Conservation (phyloP, 2,113 vertebrate genomes). For the Calonectris borealis region DNA sequence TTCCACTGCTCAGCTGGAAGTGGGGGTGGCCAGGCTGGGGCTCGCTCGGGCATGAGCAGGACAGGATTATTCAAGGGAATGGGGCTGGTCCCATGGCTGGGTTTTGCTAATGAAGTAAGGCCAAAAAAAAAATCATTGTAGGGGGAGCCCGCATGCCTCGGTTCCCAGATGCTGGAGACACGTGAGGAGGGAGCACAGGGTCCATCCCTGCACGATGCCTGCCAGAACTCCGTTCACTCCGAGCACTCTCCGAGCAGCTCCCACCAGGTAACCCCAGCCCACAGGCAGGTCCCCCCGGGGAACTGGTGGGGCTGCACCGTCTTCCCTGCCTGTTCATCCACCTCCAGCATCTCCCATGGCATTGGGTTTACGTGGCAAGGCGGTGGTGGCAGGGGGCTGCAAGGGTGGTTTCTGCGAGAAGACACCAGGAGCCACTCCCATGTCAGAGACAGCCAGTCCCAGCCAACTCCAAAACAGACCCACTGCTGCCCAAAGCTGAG, state of each 20-base stretch:
- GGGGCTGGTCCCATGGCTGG: background rate
- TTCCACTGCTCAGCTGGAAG: background rate
- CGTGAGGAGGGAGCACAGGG: background rate
- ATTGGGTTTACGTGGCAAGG: accelerated
- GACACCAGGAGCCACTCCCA: background rate
- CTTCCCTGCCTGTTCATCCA: background rate
- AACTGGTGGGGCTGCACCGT: background rate
- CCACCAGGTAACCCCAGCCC: background rate
- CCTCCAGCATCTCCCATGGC: background rate
- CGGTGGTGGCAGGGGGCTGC: background rate
- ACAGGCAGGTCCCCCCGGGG: background rate
- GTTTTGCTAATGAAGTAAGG: background rate
- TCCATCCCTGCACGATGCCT: background rate
- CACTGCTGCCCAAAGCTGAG: background rate
- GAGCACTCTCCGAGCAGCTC: background rate
- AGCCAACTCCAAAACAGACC: background rate
- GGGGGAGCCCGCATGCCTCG: background rate
- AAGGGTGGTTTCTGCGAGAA: background rate
- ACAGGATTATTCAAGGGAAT: background rate
- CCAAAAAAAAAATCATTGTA: background rate
- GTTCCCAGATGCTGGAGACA: background rate
- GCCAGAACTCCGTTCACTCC: background rate
- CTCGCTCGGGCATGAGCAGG: accelerated
- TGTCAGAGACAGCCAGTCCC: background rate
- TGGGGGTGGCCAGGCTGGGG: background rate